A percentile compares a stretch with the other conserved stretches of the same genome.
phyloP scores from a whole-genome alignment of 2,888 invertebrate species.

The Agrochola macilenta region DNA sequence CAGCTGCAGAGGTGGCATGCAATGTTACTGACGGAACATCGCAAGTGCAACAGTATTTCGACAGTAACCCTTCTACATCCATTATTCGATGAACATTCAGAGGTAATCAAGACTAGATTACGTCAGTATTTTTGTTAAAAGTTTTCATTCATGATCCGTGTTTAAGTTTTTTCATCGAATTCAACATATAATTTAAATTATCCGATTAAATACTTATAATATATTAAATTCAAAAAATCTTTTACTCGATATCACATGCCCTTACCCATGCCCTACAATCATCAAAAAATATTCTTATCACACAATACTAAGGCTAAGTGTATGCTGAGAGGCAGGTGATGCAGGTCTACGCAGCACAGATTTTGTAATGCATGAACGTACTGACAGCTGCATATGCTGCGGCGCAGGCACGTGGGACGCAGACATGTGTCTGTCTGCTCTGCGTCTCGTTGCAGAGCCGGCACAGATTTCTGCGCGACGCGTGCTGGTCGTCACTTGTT shows the following conservation, averaged over 20 bases:
- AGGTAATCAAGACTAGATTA: not conserved
- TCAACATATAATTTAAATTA: not conserved
- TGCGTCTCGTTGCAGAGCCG: too few relatives aligned
- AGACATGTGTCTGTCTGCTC: too few relatives aligned
- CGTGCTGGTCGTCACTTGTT: too few relatives aligned
- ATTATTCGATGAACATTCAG: not conserved
- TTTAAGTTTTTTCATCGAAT: not conserved
- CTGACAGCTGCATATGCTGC: too few relatives aligned
- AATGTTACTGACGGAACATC: conserved; percentile 6
- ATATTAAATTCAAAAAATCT: not conserved
- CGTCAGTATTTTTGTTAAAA: not conserved
- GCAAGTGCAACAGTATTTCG: not conserved
- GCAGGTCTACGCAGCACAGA: too few relatives aligned
- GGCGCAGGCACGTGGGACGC: too few relatives aligned
- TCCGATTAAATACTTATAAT: conserved; percentile 11
- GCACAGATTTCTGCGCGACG: too few relatives aligned
- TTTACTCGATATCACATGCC: not conserved
- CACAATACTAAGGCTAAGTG: not conserved
- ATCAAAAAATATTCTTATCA: not conserved
- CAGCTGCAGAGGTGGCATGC: conserved; percentile 8
- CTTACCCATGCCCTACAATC: not conserved
- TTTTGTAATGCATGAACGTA: too few relatives aligned
- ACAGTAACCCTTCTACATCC: not conserved
- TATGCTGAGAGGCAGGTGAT: too few relatives aligned
- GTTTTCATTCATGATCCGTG: not conserved